These are phyloP conservation scores for Excalfactoria chinensis DNA, from an alignment of 2,113 vertebrate genomes.

Conservation along the genomic window DNA sequence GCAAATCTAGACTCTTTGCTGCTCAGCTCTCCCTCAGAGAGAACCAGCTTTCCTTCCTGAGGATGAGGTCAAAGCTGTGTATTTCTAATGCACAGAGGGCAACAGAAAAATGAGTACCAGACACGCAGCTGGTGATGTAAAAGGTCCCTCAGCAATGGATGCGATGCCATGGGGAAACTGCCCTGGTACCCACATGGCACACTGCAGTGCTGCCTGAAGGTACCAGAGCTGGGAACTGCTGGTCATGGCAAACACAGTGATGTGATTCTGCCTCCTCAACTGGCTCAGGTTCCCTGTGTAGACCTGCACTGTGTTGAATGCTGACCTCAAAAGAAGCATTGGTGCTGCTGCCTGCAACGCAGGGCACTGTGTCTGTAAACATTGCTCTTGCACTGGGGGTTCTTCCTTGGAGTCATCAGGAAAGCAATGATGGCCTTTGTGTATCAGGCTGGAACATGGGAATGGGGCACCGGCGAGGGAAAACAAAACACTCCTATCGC, in stretches of 20 bases:
- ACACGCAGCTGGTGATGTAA: not conserved
- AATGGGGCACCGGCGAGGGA: not conserved
- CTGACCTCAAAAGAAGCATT: not conserved
- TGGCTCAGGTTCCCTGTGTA: accelerated
- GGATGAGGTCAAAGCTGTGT: not conserved
- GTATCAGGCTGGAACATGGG: not conserved
- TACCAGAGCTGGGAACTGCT: accelerated
- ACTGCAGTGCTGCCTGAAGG: accelerated
- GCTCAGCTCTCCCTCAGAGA: not conserved
- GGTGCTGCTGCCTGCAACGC: not conserved
- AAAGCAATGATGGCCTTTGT: not conserved
- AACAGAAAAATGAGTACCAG: not conserved
- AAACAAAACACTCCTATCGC: not conserved
- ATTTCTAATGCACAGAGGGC: not conserved
- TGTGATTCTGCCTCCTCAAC: not conserved
- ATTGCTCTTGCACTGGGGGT: not conserved
- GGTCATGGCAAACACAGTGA: accelerated
- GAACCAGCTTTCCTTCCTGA: not conserved
- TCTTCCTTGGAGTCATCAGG: not conserved
- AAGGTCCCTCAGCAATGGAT: not conserved
- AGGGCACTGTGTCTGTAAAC: not conserved
- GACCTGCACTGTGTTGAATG: accelerated
- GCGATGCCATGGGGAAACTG: not conserved
- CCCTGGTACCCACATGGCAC: not conserved
- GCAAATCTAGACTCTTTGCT: not conserved